Conservation (phyloP, 2,797 vertebrate species). For the Hoplostethus mediterraneus region DNA sequence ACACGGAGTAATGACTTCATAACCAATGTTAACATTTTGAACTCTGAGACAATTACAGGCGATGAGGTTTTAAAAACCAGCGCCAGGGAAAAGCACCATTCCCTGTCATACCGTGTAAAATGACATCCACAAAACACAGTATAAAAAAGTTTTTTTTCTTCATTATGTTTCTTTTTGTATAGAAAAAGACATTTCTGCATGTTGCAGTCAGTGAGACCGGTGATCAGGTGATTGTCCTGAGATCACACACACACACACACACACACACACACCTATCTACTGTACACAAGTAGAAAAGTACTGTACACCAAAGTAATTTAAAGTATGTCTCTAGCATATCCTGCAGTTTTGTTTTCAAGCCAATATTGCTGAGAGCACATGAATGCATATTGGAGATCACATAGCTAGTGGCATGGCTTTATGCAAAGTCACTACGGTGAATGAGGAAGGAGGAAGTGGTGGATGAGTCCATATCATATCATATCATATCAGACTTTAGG, state of each 20-base stretch:
- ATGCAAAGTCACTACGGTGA: slow-evolving; percentile 62
- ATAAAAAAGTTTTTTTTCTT: slow-evolving; percentile 57
- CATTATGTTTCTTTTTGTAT: slow-evolving; percentile 17
- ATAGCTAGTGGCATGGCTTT: slow-evolving; percentile 28
- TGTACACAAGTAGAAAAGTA: slow-evolving; percentile 32
- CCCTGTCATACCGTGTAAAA: slow-evolving; percentile 46
- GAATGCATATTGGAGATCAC: slow-evolving; percentile 50
- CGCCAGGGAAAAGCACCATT: not conserved
- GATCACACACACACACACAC: slow-evolving; percentile 50
- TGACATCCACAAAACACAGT: slow-evolving; percentile 56
- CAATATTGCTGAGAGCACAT: slow-evolving; percentile 42
- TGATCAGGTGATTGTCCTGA: slow-evolving; percentile 66
- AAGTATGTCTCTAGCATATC: slow-evolving; percentile 62
- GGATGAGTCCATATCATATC: slow-evolving; percentile 19
- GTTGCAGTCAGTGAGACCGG: slow-evolving; percentile 28
- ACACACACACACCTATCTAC: slow-evolving; percentile 9
- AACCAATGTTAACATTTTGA: slow-evolving; percentile 41
- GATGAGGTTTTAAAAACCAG: slow-evolving; percentile 32
- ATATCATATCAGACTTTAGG: slow-evolving; percentile 50
- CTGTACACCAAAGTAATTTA: slow-evolving; percentile 34
- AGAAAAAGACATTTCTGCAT: slow-evolving; percentile 39
- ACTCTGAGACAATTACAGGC: slow-evolving; percentile 34
- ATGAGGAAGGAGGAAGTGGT: slow-evolving; percentile 19
- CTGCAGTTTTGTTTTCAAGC: slow-evolving; percentile 52
- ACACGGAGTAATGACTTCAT: slow-evolving; percentile 24